Percentiles rank a stretch among this genome's conserved stretches.
Evolutionary conservation across 2,888 invertebrate genomes (phyloP).

Genomic region (Formica aserva): DNA sequence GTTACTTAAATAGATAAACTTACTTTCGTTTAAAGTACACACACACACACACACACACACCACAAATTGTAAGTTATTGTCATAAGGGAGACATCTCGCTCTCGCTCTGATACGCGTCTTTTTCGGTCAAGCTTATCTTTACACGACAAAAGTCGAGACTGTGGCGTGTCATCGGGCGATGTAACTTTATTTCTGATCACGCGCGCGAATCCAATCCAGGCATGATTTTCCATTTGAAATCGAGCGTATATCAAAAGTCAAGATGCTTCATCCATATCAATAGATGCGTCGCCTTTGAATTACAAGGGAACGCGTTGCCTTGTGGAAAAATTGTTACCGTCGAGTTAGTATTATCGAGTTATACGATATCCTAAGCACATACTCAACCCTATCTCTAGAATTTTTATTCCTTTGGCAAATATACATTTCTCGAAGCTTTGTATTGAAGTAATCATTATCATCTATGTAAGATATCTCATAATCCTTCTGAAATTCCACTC

Average conservation of each 20-base stretch:
- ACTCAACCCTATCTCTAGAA: neutral
- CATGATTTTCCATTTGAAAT: constrained; percentile 85
- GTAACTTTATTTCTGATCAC: constrained; percentile 83
- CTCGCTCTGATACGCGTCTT: neutral
- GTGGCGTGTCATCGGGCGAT: constrained; percentile 56
- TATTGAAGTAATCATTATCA: neutral
- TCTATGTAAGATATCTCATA: neutral
- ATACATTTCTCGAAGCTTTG: neutral
- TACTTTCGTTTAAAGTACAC: neutral
- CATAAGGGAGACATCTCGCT: neutral
- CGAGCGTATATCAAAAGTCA: constrained; percentile 84
- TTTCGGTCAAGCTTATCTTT: neutral
- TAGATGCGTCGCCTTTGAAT: constrained; percentile 70
- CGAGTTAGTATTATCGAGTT: neutral
- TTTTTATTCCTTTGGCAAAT: neutral
- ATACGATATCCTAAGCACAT: constrained; percentile 21
- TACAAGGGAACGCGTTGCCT: constrained; percentile 55
- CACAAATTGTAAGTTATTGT: neutral
- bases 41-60: no score
- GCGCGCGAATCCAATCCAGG: constrained; percentile 83
- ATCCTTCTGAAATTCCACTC: neutral
- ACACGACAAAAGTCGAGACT: constrained; percentile 46
- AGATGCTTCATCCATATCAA: constrained; percentile 83
- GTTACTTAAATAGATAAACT: constrained; percentile 3
- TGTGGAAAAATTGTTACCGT: constrained; percentile 47